These are phyloP conservation scores for Apostichopus japonicus DNA, from an alignment of 35 echinoderm and acorn worm species.

Conservation along the genomic window DNA sequence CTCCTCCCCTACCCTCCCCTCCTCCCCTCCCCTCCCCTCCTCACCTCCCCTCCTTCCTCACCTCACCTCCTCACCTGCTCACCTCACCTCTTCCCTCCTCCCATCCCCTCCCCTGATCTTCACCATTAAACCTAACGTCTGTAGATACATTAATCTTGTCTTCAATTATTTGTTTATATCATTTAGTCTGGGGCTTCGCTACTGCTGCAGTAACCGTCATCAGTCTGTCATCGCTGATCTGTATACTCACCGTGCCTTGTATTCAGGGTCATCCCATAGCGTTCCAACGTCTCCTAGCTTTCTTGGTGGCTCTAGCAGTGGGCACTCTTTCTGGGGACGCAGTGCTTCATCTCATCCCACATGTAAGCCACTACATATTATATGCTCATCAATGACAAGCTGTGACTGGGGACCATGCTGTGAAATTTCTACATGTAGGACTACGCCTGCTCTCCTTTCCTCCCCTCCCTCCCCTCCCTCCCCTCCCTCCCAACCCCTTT, in stretches of 20 bases:
- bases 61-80: too few species aligned
- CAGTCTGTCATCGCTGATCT: slow-evolving; percentile 78
- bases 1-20: too few species aligned
- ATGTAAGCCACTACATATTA: slow-evolving; percentile 73
- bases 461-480: background rate
- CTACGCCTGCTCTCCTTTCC: background rate
- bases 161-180: too few species aligned
- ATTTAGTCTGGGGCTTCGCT: slow-evolving; percentile 84
- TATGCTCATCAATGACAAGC: background rate
- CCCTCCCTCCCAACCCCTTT: background rate
- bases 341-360: slow-evolving; percentile 90
- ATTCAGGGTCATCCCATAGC: slow-evolving; percentile 79
- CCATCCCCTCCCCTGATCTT: too few species aligned
- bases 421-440: too few species aligned
- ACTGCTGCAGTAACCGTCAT: slow-evolving; percentile 89
- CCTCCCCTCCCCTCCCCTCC: too few species aligned
- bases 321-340: slow-evolving; percentile 90
- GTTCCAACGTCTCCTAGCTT: slow-evolving; percentile 79
- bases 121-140: too few species aligned
- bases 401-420: too few species aligned
- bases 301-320: slow-evolving; percentile 90
- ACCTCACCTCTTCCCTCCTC: too few species aligned
- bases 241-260: slow-evolving; percentile 90
- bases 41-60: too few species aligned
- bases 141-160: too few species aligned